Percentiles rank a stretch among this genome's conserved stretches.
Conservation (phyloP, 2,113 vertebrate species). For the Salvator merianae region DNA sequence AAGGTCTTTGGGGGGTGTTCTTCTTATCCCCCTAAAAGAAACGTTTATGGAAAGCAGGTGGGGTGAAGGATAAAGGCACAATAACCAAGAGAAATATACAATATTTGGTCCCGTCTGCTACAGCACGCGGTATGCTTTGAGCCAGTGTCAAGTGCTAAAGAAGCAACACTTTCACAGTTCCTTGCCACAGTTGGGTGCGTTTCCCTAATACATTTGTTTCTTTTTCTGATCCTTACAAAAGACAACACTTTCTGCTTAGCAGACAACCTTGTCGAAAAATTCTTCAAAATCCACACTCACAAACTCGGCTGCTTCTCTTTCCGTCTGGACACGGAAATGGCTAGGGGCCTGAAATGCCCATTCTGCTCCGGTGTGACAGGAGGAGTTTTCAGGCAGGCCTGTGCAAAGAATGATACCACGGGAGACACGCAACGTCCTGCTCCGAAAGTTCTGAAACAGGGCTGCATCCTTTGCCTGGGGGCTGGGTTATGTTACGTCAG, state of each 20-base stretch:
- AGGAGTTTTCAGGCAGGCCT: no score
- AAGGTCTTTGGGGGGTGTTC: not conserved
- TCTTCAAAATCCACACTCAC: not conserved
- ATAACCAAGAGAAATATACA: not conserved
- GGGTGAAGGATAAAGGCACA: not conserved
- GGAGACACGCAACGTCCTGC: no score
- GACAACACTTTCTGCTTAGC: constrained; percentile 27
- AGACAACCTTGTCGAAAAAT: not conserved
- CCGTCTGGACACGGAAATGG: not conserved
- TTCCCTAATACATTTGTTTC: constrained; percentile 14
- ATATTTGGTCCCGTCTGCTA: not conserved
- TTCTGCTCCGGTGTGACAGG: not conserved
- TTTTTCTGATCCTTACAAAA: constrained; percentile 1
- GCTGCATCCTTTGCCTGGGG: no score
- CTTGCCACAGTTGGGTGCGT: not conserved
- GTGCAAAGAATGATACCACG: no score
- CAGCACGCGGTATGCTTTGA: not conserved
- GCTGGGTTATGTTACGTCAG: no score
- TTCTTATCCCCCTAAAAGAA: no score
- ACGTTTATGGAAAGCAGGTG: not conserved
- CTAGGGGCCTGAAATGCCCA: not conserved
- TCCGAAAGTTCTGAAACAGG: no score
- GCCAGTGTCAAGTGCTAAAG: not conserved
- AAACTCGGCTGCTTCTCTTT: not conserved
- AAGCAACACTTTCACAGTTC: not conserved